Base-by-base conservation (phyloP, 1,140 invertebrate species). In the Dendroctonus valens region DNA sequence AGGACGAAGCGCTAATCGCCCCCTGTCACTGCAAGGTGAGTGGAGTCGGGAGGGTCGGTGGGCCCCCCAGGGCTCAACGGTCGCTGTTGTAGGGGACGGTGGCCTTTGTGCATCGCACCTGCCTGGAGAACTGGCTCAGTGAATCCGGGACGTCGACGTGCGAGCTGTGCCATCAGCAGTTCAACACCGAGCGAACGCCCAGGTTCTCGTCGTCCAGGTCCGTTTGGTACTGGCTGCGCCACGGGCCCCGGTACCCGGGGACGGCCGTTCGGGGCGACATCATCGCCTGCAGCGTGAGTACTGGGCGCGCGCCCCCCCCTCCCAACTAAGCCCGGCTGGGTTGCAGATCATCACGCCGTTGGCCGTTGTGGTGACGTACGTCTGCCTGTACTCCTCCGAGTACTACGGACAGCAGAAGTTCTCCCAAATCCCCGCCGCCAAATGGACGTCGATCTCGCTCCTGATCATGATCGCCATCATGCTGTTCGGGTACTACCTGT, bases 61-160 rank as follows among this genome's bases (percentile, higher is more conserved):
- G 37, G 2, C 9, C 44, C 12, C 44, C 5, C 44, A 46, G 2
- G 9, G 44, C 44, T 46, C 12, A 46, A 46, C 12, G 9, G 8
- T 51, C 7, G 38, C 8, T 59, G 66, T 71, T 67, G n/a, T 54
- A 78, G 77, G 89, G 89, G 9, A 85, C 85, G 26, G 83, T 91
- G 70, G 87, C 86, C 7, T 81, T 85, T 59, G 84, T 90, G 38
- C 89, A 91, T 77, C 76, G 83, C 59, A 77, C 80, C 12, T 91
- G 89, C 75, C 77, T 91, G 49, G 88, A 90, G 77, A 81, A 82
- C 67, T 91, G 89, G 89, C 79, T 91, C 59, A 81, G 84, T 65
- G 82, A 86, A 73, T 83, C 83, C 5, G 82, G 82, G 62, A 82
- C 82, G 9, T 82, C 81, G 41, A 78, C 80, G 61, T 87, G 86